These are phyloP conservation scores for Odontomachus brunneus DNA, from an alignment of 1,140 invertebrate species.

Conservation along the genomic window DNA sequence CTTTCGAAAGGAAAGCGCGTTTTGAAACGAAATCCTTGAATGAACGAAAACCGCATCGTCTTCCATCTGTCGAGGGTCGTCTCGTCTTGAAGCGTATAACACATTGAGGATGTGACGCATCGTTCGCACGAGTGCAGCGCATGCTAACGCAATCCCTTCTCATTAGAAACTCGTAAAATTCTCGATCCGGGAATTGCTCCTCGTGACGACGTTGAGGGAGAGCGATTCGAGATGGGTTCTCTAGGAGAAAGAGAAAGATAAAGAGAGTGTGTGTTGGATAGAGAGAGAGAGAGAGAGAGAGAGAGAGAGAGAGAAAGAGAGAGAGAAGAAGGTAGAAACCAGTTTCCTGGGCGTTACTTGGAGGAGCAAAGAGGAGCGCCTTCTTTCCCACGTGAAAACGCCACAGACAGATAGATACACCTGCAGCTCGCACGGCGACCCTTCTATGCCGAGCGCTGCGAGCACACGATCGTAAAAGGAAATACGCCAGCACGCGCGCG, in stretches of 20 bases:
- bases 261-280: constrained; percentile 18
- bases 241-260: background rate
- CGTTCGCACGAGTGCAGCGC: constrained; percentile 53
- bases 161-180: constrained; percentile 78
- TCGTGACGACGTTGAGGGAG: constrained; percentile 31
- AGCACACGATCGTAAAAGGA: constrained; percentile 59
- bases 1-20: background rate
- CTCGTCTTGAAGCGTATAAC: background rate
- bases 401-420: constrained; percentile 65
- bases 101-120: constrained; percentile 29
- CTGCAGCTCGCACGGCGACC: constrained; percentile 50
- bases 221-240: constrained; percentile 25
- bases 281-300: constrained; percentile 17
- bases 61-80: constrained; percentile 20
- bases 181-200: constrained; percentile 42
- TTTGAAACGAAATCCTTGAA: constrained; percentile 3
- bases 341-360: constrained; percentile 72
- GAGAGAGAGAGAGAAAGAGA: constrained; percentile 5
- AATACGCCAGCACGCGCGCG: constrained; percentile 58
- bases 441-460: constrained; percentile 57
- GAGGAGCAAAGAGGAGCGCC: constrained; percentile 61
- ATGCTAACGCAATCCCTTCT: constrained; percentile 73
- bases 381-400: constrained; percentile 74
- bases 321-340: constrained; percentile 68
- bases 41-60: background rate